Evolutionary conservation across 1,140 invertebrate genomes (phyloP).

Genomic region (Stegodyphus mimosarum): DNA sequence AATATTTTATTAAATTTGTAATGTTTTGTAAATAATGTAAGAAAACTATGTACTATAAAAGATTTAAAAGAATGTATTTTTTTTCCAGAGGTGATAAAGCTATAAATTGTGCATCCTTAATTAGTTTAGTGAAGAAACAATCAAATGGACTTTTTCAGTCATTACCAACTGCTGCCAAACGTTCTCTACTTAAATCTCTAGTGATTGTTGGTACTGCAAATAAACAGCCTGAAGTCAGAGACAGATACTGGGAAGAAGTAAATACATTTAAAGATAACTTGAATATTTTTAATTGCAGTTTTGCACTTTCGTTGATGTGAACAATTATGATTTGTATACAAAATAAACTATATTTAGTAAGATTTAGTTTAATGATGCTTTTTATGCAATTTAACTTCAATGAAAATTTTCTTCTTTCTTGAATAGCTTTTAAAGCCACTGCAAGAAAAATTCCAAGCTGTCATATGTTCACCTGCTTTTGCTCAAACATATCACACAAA

Average conservation of each 20-base stretch:
- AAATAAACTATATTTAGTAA: background rate
- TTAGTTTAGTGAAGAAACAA: conserved; percentile 67
- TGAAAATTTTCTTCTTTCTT: conserved; percentile 23
- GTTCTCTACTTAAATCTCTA: conserved; percentile 68
- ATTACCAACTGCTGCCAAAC: conserved; percentile 67
- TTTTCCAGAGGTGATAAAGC: conserved; percentile 66
- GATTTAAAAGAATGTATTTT: background rate
- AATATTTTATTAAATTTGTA: background rate
- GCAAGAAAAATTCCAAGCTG: conserved; percentile 72
- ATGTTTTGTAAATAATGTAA: background rate
- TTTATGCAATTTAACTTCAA: background rate
- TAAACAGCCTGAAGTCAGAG: conserved; percentile 62
- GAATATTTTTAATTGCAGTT: background rate
- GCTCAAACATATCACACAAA: conserved; percentile 73
- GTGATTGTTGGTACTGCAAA: conserved; percentile 68
- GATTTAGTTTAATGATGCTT: background rate
- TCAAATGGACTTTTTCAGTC: conserved; percentile 65
- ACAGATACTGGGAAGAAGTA: conserved; percentile 68
- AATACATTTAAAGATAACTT: conserved; percentile 31
- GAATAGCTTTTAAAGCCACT: conserved; percentile 74
- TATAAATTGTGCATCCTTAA: conserved; percentile 67
- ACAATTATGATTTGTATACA: background rate
- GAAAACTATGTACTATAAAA: background rate
- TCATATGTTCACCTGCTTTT: conserved; percentile 74
- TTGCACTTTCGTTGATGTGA: background rate